Evolutionary conservation across 2,113 vertebrate species (phyloP), one percentile per base, ranked within the genome.

Genomic region (Gallinago paraguaiae): DNA sequence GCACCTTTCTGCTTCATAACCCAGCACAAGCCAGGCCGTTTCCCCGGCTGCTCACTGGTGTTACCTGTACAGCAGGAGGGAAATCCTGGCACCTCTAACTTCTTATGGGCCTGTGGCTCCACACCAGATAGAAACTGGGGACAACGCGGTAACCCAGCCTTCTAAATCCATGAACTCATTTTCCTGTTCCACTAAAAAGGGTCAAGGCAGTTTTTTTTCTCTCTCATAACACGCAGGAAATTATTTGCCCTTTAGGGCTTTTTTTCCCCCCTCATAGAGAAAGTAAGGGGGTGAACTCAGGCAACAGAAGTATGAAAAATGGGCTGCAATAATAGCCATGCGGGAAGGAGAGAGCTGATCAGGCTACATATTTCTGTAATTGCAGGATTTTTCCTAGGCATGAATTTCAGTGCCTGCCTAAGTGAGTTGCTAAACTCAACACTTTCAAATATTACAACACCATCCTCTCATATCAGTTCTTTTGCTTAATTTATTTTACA

Each of bases 211-310:
- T 20, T 25, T 10, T 72, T 72, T 45, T 11, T 63, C 27, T 45
- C 23, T 50, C 31, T 43, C 12, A 43, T 43, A 43, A 43, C 41
- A 43, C 15, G 41, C 41, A 43, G 39, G 17, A 79, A 86, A 72
- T 37, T 0, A 48, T 24, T 50, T 63, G 4, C 19, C 24, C 30
- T 76, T 86, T 13, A 63, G 17, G 7, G 28, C 13, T 4, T n/a
- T 10, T 16, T 1, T 1, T 2, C 6, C 11, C 11, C 19, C 13
- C 11, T n/a, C 30, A 51, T 27, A 33, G 30, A 81, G 14, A 10
- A 74, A 23, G 14, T 12, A 60, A 61, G 43, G 67, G 17, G 30
- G 63, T 78, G 13, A 70, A 74, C 31, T 37, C 67, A 43, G 15
- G 35, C 25, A 94, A 75, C 4, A 75, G 10, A 61, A 68, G 31